A percentile compares a stretch with the other conserved stretches of the same genome.
Conservation (phyloP, 1,140 invertebrate species). For the Pseudobourletiella spinata region DNA sequence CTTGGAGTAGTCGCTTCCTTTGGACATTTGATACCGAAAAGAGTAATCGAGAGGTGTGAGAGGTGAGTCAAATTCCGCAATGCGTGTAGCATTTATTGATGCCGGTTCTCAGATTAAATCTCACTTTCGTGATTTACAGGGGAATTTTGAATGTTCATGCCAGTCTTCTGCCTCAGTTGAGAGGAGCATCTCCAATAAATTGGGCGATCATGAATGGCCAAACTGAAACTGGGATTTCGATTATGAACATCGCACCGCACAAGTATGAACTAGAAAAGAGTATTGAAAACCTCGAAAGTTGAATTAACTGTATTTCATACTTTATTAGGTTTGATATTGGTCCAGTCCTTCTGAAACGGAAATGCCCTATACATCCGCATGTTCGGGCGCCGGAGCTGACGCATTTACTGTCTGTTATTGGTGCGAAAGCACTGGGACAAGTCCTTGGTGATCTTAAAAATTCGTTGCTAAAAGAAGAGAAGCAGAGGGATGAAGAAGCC, state of each 20-base stretch:
- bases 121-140: conserved; percentile 46
- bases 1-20: conserved; percentile 38
- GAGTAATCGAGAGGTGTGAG: conserved; percentile 34
- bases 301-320: no score
- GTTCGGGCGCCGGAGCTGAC: conserved; percentile 59
- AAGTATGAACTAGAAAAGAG: conserved; percentile 50
- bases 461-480: conserved; percentile 47
- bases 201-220: conserved; percentile 79
- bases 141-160: conserved; percentile 88
- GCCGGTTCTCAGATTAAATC: conserved; percentile 14
- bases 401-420: conserved; percentile 54
- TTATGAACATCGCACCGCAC: conserved; percentile 79
- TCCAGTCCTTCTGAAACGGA: conserved; percentile 61
- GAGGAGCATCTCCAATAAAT: conserved; percentile 80
- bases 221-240: conserved; percentile 66
- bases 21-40: conserved; percentile 37
- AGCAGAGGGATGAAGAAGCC: conserved; percentile 52
- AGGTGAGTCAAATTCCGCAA: conserved; percentile 21
- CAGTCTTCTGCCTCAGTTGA: conserved; percentile 81
- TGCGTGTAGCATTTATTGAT: neutral
- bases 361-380: conserved; percentile 51
- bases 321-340: conserved; percentile 86
- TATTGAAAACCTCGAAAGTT: neutral
- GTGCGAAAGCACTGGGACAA: conserved; percentile 57
- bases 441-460: conserved; percentile 53